Evolutionary conservation across 2,888 invertebrate species (phyloP).

Genomic region (Lordiphosa andalusiaca): DNA sequence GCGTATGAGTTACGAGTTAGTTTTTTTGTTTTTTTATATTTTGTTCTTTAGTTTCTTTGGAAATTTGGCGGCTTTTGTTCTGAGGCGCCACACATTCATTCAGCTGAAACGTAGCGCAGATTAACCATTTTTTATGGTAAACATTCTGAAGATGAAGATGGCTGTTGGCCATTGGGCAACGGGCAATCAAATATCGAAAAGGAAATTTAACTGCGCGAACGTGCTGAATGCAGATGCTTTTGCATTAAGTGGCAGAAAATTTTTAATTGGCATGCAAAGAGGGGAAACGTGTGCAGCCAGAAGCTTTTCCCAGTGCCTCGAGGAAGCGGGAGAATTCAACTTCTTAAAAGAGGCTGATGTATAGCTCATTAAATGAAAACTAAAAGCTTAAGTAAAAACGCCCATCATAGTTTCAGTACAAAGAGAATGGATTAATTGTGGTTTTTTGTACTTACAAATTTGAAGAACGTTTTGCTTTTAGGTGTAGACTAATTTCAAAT

Average conservation of each 20-base stretch:
- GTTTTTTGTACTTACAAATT: too few species aligned
- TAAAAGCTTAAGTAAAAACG: too few species aligned
- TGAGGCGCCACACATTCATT: constrained; percentile 33
- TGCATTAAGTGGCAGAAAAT: constrained; percentile 25
- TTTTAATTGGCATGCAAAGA: constrained; percentile 33
- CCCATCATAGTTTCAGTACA: too few species aligned
- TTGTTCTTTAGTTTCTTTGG: constrained; percentile 47
- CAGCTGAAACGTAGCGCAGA: constrained; percentile 63
- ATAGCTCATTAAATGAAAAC: too few species aligned
- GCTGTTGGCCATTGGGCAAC: constrained; percentile 46
- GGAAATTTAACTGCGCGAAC: constrained; percentile 64
- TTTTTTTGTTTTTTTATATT: too few species aligned
- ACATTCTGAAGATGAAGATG: constrained; percentile 34
- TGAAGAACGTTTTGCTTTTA: too few species aligned
- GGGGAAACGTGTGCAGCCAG: constrained; percentile 8
- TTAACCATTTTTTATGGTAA: constrained; percentile 74
- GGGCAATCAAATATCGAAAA: constrained; percentile 28
- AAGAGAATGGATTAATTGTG: too few species aligned
- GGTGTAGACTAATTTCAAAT: too few species aligned
- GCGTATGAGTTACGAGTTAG: constrained; percentile 71
- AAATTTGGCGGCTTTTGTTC: constrained; percentile 39
- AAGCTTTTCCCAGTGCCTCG: neutral
- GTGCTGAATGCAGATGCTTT: constrained; percentile 45
- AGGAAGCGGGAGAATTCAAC: neutral
- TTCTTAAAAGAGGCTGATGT: too few species aligned